phyloP scores from a whole-genome alignment of 2,113 vertebrate genomes.

The Pseudonaja textilis region DNA sequence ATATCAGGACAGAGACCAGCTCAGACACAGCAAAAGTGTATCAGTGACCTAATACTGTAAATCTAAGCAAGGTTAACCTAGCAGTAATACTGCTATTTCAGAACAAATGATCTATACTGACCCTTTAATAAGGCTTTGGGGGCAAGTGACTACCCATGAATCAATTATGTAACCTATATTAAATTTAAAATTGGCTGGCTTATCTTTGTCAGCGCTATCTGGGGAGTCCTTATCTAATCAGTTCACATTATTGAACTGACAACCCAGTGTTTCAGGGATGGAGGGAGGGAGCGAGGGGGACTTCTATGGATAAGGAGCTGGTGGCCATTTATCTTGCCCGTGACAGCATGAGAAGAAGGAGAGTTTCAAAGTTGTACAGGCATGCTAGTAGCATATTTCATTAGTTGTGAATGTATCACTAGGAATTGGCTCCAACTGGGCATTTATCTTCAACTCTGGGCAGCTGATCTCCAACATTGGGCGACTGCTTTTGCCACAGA shows the following conservation, averaged over 20 bases:
- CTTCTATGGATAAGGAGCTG: neutral
- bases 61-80: neutral
- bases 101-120: neutral
- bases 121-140: neutral
- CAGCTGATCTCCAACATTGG: slow-evolving; percentile 36
- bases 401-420: neutral
- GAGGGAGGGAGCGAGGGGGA: neutral
- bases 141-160: neutral
- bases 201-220: neutral
- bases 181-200: neutral
- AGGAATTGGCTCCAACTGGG: neutral
- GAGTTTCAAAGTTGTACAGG: fast-evolving
- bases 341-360: neutral
- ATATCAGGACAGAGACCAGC: neutral
- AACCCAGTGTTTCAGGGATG: neutral
- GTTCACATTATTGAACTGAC: neutral
- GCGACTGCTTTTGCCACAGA: slow-evolving; percentile 36
- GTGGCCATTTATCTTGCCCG: neutral
- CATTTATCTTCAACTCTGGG: slow-evolving; percentile 28
- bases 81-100: neutral
- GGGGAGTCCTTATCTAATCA: neutral
- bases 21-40: neutral
- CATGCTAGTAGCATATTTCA: neutral
- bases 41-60: neutral
- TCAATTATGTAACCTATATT: neutral